phyloP scores from a whole-genome alignment of 2,113 vertebrate species.

The Ovis aries region DNA sequence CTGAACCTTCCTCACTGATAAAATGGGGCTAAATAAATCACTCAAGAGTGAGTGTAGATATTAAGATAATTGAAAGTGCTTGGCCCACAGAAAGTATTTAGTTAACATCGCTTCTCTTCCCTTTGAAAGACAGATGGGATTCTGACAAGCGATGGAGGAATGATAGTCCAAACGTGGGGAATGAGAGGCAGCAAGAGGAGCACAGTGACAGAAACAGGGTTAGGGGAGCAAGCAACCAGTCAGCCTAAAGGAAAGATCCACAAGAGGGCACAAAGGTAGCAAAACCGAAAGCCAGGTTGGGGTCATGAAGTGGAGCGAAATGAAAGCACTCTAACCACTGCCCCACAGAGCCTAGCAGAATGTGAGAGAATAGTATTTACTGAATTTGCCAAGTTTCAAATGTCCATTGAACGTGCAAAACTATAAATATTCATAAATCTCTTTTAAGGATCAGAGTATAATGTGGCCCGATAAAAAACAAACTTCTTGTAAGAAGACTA shows the following conservation, averaged over 20 bases:
- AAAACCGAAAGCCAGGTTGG: not conserved
- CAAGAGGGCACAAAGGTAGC: not conserved
- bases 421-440: conserved; percentile 30
- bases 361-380: conserved; percentile 6
- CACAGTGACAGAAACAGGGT: conserved; percentile 32
- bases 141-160: conserved; percentile 31
- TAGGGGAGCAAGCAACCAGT: not conserved
- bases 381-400: conserved; percentile 42
- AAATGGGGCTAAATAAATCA: not conserved
- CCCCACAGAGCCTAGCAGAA: conserved; percentile 11
- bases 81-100: not conserved
- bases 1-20: conserved; percentile 15
- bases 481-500: conserved; percentile 37
- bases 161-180: not conserved
- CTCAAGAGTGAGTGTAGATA: not conserved
- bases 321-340: conserved; percentile 17
- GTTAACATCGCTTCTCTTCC: not conserved
- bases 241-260: not conserved
- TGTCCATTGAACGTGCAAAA: conserved; percentile 22
- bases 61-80: not conserved
- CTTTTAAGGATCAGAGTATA: conserved; percentile 37
- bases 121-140: not conserved
- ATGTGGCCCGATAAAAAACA: conserved; percentile 26
- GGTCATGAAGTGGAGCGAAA: not conserved
- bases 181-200: conserved; percentile 2